phyloP scores from a whole-genome alignment of 2,888 invertebrate species.

The Hyles lineata region DNA sequence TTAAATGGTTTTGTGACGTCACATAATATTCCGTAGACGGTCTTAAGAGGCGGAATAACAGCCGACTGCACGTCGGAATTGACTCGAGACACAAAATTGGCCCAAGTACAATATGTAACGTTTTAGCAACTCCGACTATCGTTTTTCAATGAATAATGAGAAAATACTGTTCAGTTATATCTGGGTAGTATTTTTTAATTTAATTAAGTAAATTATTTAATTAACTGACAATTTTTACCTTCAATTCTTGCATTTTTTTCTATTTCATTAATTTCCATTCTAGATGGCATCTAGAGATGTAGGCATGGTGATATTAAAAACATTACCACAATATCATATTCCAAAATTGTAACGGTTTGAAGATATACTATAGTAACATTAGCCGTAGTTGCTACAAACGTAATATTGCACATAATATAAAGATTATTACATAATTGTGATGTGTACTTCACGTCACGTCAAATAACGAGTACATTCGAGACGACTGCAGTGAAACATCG shows the following conservation, averaged over 20 bases:
- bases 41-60: slow-evolving; percentile 10
- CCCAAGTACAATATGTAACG: not conserved
- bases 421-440: not conserved
- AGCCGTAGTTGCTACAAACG: not conserved
- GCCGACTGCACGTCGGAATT: slow-evolving; percentile 5
- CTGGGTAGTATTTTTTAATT: too few species aligned
- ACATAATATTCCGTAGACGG: slow-evolving; percentile 10
- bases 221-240: too few species aligned
- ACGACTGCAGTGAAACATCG: not conserved
- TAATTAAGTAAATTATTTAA: too few species aligned
- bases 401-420: not conserved
- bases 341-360: not conserved
- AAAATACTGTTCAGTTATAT: too few species aligned
- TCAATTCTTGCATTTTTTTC: too few species aligned
- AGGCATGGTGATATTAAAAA: not conserved
- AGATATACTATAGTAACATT: too few species aligned
- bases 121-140: not conserved
- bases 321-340: not conserved
- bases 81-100: slow-evolving; percentile 19
- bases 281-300: too few species aligned
- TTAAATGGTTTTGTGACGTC: slow-evolving; percentile 12
- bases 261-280: too few species aligned
- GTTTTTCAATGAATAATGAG: not conserved
- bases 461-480: slow-evolving; percentile 6
- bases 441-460: not conserved